Conservation (phyloP, 53 echinoderm and acorn worm genomes). For the Holothuria scabra region DNA sequence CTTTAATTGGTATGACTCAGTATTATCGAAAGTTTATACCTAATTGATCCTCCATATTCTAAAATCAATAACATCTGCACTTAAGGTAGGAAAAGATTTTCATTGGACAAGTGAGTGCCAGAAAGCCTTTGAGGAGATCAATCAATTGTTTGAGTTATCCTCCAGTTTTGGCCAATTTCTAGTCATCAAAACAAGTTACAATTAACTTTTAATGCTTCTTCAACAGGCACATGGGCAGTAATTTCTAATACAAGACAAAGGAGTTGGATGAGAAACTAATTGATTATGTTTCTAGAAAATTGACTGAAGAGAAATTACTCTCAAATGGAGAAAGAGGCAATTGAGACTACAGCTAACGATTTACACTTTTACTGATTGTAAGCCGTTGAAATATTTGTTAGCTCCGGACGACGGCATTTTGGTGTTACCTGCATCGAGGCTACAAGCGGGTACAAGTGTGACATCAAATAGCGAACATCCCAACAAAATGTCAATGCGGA, state of each 20-base stretch:
- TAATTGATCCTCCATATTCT: background rate
- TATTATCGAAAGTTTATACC: no score
- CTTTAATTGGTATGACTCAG: background rate
- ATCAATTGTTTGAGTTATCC: no score
- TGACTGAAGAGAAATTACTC: no score
- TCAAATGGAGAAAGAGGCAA: slow-evolving; percentile 46
- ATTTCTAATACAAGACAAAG: slow-evolving; percentile 5
- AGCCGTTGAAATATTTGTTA: slow-evolving; percentile 39
- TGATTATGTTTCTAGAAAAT: no score
- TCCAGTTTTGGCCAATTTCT: slow-evolving; percentile 1
- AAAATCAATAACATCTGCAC: no score
- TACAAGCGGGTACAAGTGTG: slow-evolving; percentile 31
- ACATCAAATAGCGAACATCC: slow-evolving; percentile 9
- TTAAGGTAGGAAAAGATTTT: no score
- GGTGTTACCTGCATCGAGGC: slow-evolving; percentile 35
- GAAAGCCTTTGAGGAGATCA: no score
- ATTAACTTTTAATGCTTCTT: slow-evolving; percentile 28
- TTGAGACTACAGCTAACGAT: slow-evolving; percentile 46
- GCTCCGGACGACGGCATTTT: slow-evolving; percentile 38
- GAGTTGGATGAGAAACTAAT: slow-evolving; percentile 38
- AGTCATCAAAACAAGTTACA: slow-evolving; percentile 3
- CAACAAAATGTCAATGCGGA: slow-evolving; percentile 51
- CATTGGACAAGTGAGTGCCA: no score
- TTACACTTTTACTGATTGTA: slow-evolving; percentile 21
- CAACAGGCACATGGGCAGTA: slow-evolving; percentile 9